Evolutionary conservation across 1,140 invertebrate genomes (phyloP).

Genomic region (Holcopasites calliopsidis): DNA sequence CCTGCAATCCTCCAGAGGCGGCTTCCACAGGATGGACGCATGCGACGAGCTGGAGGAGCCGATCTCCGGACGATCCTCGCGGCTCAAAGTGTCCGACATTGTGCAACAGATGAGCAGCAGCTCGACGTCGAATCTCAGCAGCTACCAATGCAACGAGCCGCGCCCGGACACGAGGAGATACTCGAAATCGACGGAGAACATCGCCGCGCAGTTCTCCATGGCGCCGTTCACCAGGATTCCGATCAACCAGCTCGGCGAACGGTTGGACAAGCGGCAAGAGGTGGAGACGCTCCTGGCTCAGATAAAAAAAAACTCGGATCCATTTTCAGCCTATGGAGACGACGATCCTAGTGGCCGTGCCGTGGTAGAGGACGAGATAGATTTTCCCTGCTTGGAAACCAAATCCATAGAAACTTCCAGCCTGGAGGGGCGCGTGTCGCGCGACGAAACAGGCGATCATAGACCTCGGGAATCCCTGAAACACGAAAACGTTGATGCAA

Average conservation of each 20-base stretch:
- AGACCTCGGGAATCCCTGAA: neutral
- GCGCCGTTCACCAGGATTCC: conserved; percentile 15
- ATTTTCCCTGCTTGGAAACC: conserved; percentile 75
- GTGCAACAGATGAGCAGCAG: conserved; percentile 51
- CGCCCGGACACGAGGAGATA: conserved; percentile 25
- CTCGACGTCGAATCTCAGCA: conserved; percentile 53
- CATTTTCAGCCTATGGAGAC: conserved; percentile 75
- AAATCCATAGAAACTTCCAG: conserved; percentile 70
- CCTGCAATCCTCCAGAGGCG: conserved; percentile 36
- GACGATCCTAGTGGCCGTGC: conserved; percentile 60
- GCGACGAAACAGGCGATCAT: conserved; percentile 9
- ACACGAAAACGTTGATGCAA: neutral
- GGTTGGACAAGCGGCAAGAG: neutral
- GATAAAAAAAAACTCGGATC: conserved; percentile 80
- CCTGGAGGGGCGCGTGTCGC: conserved; percentile 34
- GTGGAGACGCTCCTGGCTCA: conserved; percentile 65
- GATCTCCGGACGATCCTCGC: conserved; percentile 26
- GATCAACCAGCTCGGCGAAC: conserved; percentile 11
- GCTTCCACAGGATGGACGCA: conserved; percentile 74
- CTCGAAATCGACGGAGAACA: conserved; percentile 59
- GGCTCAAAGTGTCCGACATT: conserved; percentile 51
- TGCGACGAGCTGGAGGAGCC: conserved; percentile 73
- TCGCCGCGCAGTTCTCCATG: conserved; percentile 11
- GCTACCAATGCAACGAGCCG: neutral
- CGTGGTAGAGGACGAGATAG: conserved; percentile 73